A percentile compares a stretch with the other conserved stretches of the same genome.
Conservation (phyloP, 2,113 vertebrate genomes). For the Oncorhynchus tshawytscha region DNA sequence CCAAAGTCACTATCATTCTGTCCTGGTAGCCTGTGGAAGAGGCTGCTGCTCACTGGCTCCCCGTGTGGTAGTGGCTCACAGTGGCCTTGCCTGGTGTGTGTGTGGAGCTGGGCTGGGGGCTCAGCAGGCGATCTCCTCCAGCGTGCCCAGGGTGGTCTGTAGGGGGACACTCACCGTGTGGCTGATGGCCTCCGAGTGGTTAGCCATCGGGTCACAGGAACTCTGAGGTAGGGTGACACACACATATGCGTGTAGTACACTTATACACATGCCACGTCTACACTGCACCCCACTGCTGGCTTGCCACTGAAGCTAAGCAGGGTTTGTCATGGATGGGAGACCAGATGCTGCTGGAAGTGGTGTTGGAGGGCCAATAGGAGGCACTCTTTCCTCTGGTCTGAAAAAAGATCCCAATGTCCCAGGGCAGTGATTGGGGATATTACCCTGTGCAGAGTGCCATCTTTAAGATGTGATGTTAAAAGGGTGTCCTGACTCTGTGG, state of each 20-base stretch:
- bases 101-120: conserved; percentile 46
- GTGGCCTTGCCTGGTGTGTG: conserved; percentile 47
- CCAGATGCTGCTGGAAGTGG: no score
- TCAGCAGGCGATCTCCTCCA: conserved; percentile 98
- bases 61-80: conserved; percentile 27
- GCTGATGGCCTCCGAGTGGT: conserved; percentile 95
- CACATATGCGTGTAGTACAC: neutral
- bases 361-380: no score
- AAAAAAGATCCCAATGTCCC: no score
- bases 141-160: conserved; percentile 89
- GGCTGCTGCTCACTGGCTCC: neutral
- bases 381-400: no score
- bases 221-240: conserved; percentile 72
- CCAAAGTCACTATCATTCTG: conserved; percentile 18
- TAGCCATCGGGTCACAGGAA: conserved; percentile 91
- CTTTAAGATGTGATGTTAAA: no score
- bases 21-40: neutral
- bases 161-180: conserved; percentile 93
- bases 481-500: no score
- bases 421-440: no score
- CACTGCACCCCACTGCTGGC: no score
- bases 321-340: no score
- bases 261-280: neutral
- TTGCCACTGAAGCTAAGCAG: no score
- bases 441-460: no score